Evolutionary conservation across 37 sponge, comb jelly and placozoan species (phyloP).

Genomic region (Chondrosia reniformis): DNA sequence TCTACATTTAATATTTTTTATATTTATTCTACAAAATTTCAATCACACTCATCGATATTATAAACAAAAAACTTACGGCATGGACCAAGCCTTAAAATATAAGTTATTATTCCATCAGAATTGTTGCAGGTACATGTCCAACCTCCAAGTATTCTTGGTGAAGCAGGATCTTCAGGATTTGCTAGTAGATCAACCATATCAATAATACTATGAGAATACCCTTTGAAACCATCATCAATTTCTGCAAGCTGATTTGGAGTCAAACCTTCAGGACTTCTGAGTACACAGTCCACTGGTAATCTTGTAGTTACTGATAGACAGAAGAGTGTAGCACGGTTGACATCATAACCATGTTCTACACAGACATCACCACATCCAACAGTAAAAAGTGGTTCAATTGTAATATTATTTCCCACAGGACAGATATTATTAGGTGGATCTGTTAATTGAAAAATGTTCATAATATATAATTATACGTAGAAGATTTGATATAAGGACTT

Average conservation of each 20-base stretch:
- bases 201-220: not conserved
- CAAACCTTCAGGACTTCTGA: not conserved
- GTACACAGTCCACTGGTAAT: not conserved
- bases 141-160: not conserved
- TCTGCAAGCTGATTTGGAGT: not conserved
- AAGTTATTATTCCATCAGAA: not conserved
- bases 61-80: constrained; percentile 18
- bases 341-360: not conserved
- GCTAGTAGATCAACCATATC: no score
- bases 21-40: no score
- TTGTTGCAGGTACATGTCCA: constrained; percentile 11
- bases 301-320: not conserved
- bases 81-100: not conserved
- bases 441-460: no score
- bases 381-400: no score
- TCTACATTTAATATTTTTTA: no score
- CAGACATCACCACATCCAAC: not conserved
- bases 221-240: not conserved
- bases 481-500: no score
- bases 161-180: not conserved
- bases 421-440: no score
- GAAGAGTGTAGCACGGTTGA: not conserved
- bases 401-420: no score
- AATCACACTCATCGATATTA: no score
- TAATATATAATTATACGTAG: no score